phyloP scores from a whole-genome alignment of 2,888 invertebrate species.

The Oeneis ivallda region DNA sequence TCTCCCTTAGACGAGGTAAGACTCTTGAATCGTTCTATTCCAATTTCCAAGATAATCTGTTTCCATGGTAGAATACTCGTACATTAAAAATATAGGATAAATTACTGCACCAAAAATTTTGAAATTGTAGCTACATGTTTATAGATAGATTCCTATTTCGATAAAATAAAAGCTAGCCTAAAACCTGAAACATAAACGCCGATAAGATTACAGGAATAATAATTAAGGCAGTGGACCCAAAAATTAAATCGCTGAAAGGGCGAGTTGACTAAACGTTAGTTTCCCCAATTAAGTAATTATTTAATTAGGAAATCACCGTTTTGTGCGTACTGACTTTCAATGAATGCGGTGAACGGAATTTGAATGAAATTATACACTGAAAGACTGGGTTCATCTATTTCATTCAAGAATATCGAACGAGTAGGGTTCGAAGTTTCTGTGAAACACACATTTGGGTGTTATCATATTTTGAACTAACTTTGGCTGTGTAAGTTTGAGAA shows the following conservation, averaged over 20 bases:
- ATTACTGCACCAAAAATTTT: too few relatives aligned
- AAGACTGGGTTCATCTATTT: neutral
- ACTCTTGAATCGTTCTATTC: neutral
- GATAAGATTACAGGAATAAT: constrained; percentile 7
- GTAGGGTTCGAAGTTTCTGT: neutral
- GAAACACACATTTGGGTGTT: neutral
- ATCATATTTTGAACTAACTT: too few relatives aligned
- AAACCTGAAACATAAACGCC: neutral
- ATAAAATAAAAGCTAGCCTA: neutral
- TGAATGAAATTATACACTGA: constrained; percentile 2
- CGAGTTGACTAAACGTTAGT: constrained; percentile 35
- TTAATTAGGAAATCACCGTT: constrained; percentile 41
- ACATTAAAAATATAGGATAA: too few relatives aligned
- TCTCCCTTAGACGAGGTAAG: too few relatives aligned
- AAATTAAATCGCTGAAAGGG: constrained; percentile 38
- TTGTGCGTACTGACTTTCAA: constrained; percentile 30
- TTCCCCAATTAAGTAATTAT: constrained; percentile 36
- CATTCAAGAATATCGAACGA: neutral
- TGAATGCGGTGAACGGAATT: constrained; percentile 21
- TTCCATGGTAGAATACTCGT: too few relatives aligned
- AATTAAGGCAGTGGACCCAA: constrained; percentile 35
- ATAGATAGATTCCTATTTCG: neutral
- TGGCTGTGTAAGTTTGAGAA: too few relatives aligned
- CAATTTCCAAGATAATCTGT: too few relatives aligned
- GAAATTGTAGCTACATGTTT: neutral